Evolutionary conservation across 2,888 invertebrate genomes (phyloP), one percentile per base, ranked within the genome.

Genomic region (Drosophila trichaetosa): DNA sequence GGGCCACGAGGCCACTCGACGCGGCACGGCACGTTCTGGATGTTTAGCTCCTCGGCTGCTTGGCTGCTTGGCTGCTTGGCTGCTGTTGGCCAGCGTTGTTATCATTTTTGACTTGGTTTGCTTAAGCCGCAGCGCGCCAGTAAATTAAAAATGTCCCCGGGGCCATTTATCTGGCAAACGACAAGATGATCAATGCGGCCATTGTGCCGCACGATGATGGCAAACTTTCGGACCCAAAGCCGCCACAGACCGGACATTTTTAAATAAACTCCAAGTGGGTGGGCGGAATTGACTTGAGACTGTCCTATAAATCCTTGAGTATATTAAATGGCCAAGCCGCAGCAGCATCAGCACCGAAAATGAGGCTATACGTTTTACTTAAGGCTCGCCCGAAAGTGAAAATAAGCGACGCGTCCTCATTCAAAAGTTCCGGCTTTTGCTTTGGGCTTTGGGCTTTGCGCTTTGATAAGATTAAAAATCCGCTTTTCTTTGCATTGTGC

Each of bases 81-180:
- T 52, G 52, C 52, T 34, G 34, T 24, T 24, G 16, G 46, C 46
- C 24, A 11, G 24, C 36, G n/a, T 18, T 36, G 71, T 75, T 76
- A 75, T 71, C 75, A 63, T 63, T 71, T 57, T 60, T 56, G 69
- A 65, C 73, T 48, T 21, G 60, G 69, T 71, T 82, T 82, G 76
- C 76, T 68, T 71, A 73, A 79, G 70, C 69, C 57, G 71, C 69
- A n/a, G 71, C 69, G 69, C 69, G 84, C 56, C 82, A 79, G 76
- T 90, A 87, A 91, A 90, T 90, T 85, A 90, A 87, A 86, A 91
- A 81, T 82, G 76, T 87, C 91, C 89, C 91, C 59, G 29, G 81
- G 81, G 87, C 79, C 84, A 88, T 90, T 90, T 90, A 90, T 90
- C 87, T 78, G 77, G 61, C 69, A 73, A 73, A 71, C 73, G 81